These are phyloP conservation scores for Drosophila bocki DNA, from an alignment of 1,140 invertebrate species.

Conservation along the genomic window DNA sequence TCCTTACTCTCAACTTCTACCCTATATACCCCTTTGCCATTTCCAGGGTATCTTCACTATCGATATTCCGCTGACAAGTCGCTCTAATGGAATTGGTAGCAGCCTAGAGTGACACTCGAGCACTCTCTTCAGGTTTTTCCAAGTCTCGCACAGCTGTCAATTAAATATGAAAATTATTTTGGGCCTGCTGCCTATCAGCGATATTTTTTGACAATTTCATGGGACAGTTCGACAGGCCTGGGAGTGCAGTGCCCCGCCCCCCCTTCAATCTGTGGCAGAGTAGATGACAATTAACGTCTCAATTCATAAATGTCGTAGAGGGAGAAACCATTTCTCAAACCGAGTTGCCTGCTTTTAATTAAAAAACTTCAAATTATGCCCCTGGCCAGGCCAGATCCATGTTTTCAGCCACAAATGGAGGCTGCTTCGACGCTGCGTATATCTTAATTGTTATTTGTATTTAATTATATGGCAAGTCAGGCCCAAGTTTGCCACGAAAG, in stretches of 20 bases:
- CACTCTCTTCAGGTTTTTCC: conserved; percentile 45
- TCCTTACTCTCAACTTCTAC: no score
- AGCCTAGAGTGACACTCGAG: conserved; percentile 39
- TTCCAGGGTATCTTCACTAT: conserved; percentile 22
- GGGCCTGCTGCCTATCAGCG: conserved; percentile 51
- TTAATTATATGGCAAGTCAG: conserved; percentile 61
- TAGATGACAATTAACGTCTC: conserved; percentile 69
- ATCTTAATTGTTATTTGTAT: conserved; percentile 72
- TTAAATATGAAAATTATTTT: conserved; percentile 72
- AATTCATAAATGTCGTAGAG: conserved; percentile 66
- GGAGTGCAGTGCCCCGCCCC: conserved; percentile 22
- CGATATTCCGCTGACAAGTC: conserved; percentile 45
- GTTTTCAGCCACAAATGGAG: conserved; percentile 36
- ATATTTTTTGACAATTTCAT: conserved; percentile 72
- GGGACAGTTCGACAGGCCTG: conserved; percentile 51
- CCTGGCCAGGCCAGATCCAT: conserved; percentile 26
- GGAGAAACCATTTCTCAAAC: conserved; percentile 35
- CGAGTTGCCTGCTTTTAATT: conserved; percentile 58
- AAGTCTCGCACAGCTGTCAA: conserved; percentile 51
- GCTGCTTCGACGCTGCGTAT: conserved; percentile 21
- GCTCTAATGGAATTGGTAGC: conserved; percentile 71
- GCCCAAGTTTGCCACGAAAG: conserved; percentile 44
- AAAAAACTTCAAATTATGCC: conserved; percentile 60
- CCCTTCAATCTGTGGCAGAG: conserved; percentile 1
- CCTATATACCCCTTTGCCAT: background rate